Evolutionary conservation across 2,888 invertebrate genomes (phyloP), one percentile per base, ranked within the genome.

Genomic region (Scaptodrosophila latifasciaeformis): DNA sequence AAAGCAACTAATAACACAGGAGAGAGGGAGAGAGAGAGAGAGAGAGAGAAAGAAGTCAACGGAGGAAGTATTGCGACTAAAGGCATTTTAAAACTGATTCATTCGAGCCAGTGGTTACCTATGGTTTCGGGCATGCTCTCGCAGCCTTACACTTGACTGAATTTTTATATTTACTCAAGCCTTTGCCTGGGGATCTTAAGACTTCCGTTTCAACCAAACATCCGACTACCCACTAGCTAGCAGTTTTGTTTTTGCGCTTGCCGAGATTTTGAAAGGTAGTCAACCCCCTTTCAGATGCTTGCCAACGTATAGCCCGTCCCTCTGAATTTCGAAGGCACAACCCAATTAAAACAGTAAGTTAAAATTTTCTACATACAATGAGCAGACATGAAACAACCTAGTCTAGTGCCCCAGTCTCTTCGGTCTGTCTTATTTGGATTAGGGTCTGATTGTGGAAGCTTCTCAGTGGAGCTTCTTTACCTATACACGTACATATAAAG

Each of bases 201-300:
- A 78, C 71, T 78, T 75, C 71, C 71, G 78, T 45, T 70, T 49
- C 46, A 40, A 24, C 51, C 52, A 62, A 62, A 54, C 67, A 49
- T 17, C 37, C 5, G 37, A 10, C 9, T 13, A 2, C 13, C 17
- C 17, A 10, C 37, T 5, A 5, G 7, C 54, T 62, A 46, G 51
- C 40, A 61, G 56, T 55, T 59, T 67, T 27, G 54, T 47, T 48
- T 59, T 70, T 67, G 58, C 63, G 76, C 53, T 68, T 51, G 53
- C 35, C 40, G 53, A 65, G 65, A 63, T 65, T 68, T 63, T 56
- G 62, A 53, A n/a, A n/a, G n/a, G n/a, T n/a, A n/a, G n/a, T n/a
- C n/a, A n/a, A n/a, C n/a, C n/a, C n/a, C 24, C 4, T 24, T 24
- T 24, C 24, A 24, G 24, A 5, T 24, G n/a, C n/a, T n/a, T n/a